Base-by-base conservation (phyloP, 1,140 invertebrate species). In the Cydia splendana region DNA sequence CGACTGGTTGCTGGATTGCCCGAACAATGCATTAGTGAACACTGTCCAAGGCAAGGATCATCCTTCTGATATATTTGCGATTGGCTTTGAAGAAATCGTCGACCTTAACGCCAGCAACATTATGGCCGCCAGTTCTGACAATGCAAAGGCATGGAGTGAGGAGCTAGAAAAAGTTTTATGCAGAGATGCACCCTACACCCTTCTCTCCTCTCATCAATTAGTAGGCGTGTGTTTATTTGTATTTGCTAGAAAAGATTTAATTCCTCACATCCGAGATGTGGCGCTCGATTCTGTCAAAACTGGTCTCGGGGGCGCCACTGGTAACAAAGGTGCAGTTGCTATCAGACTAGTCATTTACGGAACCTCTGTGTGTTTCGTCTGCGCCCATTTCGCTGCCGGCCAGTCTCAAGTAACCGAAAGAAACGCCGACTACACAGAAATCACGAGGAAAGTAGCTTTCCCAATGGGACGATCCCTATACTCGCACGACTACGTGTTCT, bases 41-140 rank as follows among this genome's bases (percentile, higher is more conserved):
- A 93, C 94, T 18, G 93, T 94, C 53, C 91, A 94, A 76, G 92
- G 94, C 74, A 88, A 89, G 78, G 94, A 94, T 82, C 94, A 95
- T 80, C 96, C 96, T 57, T 95, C 97, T 45, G 98, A 99, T 93
- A 97, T 99, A 76, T 99, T 97, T 95, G 98, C 98, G 3, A 98
- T 99, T 88, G 99, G 99, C 20, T 99, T 99, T 94, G 97, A 99
- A 93, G 99, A 99, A 95, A 99, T 99, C 82, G 99, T 99, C 10
- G 99, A 99, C 94, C 94, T 99, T 67, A 99, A 99, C 95, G 99
- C 99, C 4, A 97, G 97, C 77, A 99, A 99, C 91, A 99, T 99
- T 81, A 96, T 99, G 94, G 98, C 98, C 80, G 97, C 98, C 12
- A 99, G 98, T 92, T 97, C 97, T 4, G 98, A 99, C 81, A 99